Evolutionary conservation across 2,797 vertebrate species (phyloP), one percentile per base, ranked within the genome.

Genomic region (Erethizon dorsatum): DNA sequence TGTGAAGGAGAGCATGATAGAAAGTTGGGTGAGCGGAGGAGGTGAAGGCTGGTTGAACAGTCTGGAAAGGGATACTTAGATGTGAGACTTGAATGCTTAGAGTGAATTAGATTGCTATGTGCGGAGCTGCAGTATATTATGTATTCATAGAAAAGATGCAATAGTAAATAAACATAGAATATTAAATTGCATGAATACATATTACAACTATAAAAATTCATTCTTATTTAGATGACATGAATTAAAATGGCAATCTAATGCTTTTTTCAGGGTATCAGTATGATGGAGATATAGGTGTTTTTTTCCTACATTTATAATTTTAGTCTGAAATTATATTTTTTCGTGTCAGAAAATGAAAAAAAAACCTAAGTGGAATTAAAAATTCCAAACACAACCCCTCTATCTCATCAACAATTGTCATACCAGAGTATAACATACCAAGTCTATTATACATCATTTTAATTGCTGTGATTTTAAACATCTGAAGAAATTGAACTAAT

Each of bases 391-490:
- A 87, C 13, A 92, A 31, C 1, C 89, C n/a, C 63, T 52, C 6
- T 20, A 6, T 59, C 33, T 92, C 13, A 92, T 71, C 20, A 63
- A 33, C 17, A 37, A 8, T 89, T n/a, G 31, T 69, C 41, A 78
- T 45, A 78, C 37, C 4, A 78, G 6, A 77, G 10, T 57, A 17
- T 52, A 71, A 11, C 6, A 52, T 33, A 56, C 4, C 31, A 86
- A 69, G 8, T 78, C 80, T 90, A 50, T 33, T 88, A 54, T 5
- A 52, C 75, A 5, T 84, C 87, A 12, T 73, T 90, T 97, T 95
- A 88, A 91, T 69, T 88, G 56, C 13, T 56, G 2, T 92, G 24
- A 50, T 75, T 63, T 88, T 88, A 92, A 93, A 90, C 45, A 90
- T 41, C 73, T 47, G 37, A 83, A 86, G 41, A 92, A 79, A 91